Evolutionary conservation across 2,888 invertebrate genomes (phyloP).

Genomic region (Flexamia atlantica): DNA sequence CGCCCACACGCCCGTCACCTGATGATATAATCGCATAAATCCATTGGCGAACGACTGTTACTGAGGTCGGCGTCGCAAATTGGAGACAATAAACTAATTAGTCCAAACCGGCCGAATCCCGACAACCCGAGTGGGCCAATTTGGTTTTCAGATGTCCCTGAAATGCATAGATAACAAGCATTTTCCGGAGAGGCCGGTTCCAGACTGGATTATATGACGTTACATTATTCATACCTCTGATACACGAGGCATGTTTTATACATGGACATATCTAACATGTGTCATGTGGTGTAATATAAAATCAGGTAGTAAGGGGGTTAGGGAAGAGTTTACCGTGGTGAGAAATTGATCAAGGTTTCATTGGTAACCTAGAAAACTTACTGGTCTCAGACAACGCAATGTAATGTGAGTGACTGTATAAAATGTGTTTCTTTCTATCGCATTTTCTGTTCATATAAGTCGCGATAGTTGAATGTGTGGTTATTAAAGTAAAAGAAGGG

Average conservation of each 20-base stretch:
- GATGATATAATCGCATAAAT: conserved; percentile 12
- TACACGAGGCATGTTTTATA: conserved; percentile 51
- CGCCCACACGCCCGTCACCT: too few species aligned
- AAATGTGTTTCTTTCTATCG: too few species aligned
- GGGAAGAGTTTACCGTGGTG: neutral
- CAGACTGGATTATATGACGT: conserved; percentile 29
- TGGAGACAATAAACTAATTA: conserved; percentile 30
- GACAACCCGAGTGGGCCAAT: conserved; percentile 20
- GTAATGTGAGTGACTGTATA: too few species aligned
- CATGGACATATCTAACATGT: conserved; percentile 31
- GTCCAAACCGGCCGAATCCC: conserved; percentile 10
- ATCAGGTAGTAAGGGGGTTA: conserved; percentile 5
- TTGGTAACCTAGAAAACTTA: too few species aligned
- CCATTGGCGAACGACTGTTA: conserved; percentile 3
- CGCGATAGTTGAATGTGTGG: too few species aligned
- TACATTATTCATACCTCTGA: conserved; percentile 46
- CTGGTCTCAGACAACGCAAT: too few species aligned
- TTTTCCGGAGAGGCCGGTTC: conserved; percentile 5
- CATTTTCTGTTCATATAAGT: too few species aligned
- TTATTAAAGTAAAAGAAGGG: too few species aligned
- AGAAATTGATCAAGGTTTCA: too few species aligned
- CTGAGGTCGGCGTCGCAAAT: neutral
- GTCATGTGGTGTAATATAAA: neutral
- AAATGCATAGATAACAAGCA: conserved; percentile 54
- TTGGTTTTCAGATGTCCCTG: conserved; percentile 53